Evolutionary conservation across 2,888 invertebrate species (phyloP).

Genomic region (Himalopsyche japonica): DNA sequence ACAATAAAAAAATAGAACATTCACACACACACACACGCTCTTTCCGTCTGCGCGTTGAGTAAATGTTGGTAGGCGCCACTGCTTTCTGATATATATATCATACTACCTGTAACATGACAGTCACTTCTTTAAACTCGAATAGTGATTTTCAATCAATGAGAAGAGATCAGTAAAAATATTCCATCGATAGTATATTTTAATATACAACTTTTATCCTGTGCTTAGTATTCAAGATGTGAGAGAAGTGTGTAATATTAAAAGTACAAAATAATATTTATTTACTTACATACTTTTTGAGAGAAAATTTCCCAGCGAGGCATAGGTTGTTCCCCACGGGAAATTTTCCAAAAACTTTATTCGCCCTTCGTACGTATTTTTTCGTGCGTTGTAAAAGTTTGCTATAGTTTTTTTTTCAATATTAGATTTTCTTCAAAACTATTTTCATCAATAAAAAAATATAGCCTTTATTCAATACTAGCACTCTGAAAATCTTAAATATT

Average conservation of each 20-base stretch:
- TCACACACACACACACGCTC: too few species aligned
- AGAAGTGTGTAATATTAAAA: background rate
- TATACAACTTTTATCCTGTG: too few species aligned
- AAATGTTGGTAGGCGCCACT: too few species aligned
- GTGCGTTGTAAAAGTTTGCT: background rate
- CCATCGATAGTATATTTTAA: too few species aligned
- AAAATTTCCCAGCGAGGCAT: background rate
- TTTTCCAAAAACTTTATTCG: background rate
- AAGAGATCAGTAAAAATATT: too few species aligned
- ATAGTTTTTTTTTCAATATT: background rate
- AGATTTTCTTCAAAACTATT: background rate
- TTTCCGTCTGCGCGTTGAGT: too few species aligned
- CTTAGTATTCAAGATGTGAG: too few species aligned
- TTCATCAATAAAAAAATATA: background rate
- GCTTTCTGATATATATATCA: too few species aligned
- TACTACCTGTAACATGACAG: too few species aligned
- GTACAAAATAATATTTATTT: background rate
- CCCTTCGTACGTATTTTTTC: background rate
- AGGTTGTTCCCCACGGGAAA: background rate
- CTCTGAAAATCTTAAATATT: background rate
- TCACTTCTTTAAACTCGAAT: too few species aligned
- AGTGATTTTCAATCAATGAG: too few species aligned
- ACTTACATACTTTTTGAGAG: background rate
- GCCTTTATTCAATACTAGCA: background rate
- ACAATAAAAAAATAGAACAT: too few species aligned